A percentile compares a stretch with the other conserved stretches of the same genome.
These are phyloP conservation scores for Sitobion miscanthi DNA, from an alignment of 1,140 invertebrate genomes.

Conservation along the genomic window DNA sequence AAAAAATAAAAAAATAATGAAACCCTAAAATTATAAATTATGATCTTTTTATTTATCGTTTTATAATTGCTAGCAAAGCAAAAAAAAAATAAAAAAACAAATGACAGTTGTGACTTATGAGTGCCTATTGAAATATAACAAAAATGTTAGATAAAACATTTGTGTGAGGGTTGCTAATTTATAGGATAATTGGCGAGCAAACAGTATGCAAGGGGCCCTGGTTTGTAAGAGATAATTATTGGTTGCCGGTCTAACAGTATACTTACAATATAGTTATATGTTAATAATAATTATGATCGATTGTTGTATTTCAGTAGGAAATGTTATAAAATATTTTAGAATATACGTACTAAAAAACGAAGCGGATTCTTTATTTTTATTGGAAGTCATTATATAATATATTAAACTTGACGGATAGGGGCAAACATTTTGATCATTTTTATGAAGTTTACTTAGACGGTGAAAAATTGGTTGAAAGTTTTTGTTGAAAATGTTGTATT, in stretches of 20 bases:
- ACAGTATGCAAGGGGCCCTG: not conserved
- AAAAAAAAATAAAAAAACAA: no score
- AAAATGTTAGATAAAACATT: not conserved
- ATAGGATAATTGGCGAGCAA: not conserved
- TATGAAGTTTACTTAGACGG: no score
- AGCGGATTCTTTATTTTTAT: not conserved
- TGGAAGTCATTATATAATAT: not conserved
- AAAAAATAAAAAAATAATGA: no score
- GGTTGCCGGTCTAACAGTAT: not conserved
- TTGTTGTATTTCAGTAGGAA: not conserved
- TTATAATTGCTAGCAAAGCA: no score
- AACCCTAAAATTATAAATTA: no score
- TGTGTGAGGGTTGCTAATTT: no score
- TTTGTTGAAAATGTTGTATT: not conserved
- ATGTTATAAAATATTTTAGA: no score
- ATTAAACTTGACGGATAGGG: not conserved
- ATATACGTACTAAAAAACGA: not conserved
- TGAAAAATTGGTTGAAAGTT: not conserved
- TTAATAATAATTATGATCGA: no score
- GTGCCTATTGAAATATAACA: not conserved
- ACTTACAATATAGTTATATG: not conserved
- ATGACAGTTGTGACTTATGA: no score
- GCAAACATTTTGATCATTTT: not conserved
- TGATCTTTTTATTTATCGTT: no score
- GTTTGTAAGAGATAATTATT: not conserved